Conservation (phyloP, 2,797 vertebrate species). For the Balearica regulorum region DNA sequence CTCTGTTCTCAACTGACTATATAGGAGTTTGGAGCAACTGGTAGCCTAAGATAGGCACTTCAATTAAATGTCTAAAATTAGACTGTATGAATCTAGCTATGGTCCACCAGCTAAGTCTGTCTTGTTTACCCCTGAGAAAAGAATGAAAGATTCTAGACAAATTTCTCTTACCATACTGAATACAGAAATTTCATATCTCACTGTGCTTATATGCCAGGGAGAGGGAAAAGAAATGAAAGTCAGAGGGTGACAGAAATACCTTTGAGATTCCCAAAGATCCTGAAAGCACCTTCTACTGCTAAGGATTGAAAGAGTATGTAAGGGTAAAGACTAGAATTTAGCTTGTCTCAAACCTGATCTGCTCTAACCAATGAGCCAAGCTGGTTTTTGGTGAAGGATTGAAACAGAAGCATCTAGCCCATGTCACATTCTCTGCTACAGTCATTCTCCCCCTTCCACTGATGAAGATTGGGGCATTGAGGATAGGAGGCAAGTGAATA, state of each 20-base stretch:
- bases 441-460: background rate
- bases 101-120: background rate
- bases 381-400: background rate
- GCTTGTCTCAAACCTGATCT: background rate
- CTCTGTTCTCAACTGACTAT: background rate
- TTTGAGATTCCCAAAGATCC: background rate
- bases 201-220: background rate
- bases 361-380: background rate
- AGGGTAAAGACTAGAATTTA: background rate
- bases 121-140: background rate
- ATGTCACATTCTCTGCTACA: background rate
- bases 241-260: background rate
- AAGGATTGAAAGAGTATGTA: background rate
- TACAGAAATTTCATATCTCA: background rate
- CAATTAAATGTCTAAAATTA: background rate
- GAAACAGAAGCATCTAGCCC: background rate
- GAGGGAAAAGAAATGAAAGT: background rate
- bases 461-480: background rate
- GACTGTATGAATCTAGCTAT: background rate
- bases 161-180: background rate
- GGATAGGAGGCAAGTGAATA: background rate
- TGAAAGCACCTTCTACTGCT: background rate
- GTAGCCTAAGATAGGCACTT: background rate
- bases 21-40: background rate
- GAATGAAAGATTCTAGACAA: background rate